Base-by-base conservation (phyloP, 2,113 vertebrate species). In the Eolophus roseicapilla region DNA sequence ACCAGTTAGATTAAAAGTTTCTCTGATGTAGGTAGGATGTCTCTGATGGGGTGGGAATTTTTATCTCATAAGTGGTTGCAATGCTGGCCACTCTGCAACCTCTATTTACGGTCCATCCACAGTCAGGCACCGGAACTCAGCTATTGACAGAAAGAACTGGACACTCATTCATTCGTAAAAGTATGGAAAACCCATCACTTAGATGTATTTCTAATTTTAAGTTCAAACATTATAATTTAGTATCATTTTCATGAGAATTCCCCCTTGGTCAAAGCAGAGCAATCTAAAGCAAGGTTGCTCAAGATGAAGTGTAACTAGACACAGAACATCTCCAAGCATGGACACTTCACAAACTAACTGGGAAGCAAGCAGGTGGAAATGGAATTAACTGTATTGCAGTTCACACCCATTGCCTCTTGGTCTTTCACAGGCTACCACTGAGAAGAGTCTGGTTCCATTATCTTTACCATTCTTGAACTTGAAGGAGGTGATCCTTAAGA, bases 401-500 rank as follows among this genome's bases (percentile, higher is more conserved):
- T 87, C 28, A 39, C 6, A 65, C 11, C 2, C 21, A 28, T 14
- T 63, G 57, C 12, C 35, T 65, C 29, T 60, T 57, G 28, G 16
- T 14, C 31, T 55, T 64, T 64, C 82, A 87, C 60, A 57, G 17
- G 29, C 33, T 11, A 79, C 2, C 11, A 37, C 13, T 31, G 17
- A 14, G 11, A 62, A 78, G 13, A 47, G 13, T 47, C 29, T 62
- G 23, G 5, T 18, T 80, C 10, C 11, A 59, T 13, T 19, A 63
- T 41, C 28, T 90, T 70, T 75, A 75, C 13, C 14, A 24, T 17
- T 70, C 11, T 44, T 39, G 24, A 33, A 39, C 27, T 69, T 39
- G 2, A 23, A 65, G 14, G 6, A 39, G 0, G 1, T 0, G 10
- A 44, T 19, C 5, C 13, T 64, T 39, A 11, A 65, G n/a, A 75